Percentiles rank a stretch among this genome's conserved stretches.
Conservation (phyloP, 2,888 invertebrate genomes). For the Neelides folsomi region DNA sequence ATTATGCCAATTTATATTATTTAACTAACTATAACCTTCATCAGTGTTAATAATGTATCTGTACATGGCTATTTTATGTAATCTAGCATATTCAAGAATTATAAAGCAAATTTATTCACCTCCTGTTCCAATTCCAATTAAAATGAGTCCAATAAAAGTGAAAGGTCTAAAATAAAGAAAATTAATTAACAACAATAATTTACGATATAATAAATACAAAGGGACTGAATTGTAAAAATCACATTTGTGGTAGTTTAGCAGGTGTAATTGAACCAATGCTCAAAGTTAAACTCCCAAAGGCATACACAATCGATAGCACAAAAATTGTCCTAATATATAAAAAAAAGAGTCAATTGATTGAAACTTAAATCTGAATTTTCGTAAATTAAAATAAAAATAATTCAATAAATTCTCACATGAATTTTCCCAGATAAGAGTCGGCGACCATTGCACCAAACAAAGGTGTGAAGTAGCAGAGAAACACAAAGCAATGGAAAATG, state of each 20-base stretch:
- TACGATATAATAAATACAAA: not conserved
- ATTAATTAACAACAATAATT: not conserved
- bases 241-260: constrained; percentile 18
- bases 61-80: too few species aligned
- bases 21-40: too few species aligned
- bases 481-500: constrained; percentile 43
- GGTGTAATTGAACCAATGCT: constrained; percentile 46
- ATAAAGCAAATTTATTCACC: constrained; percentile 33
- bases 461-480: constrained; percentile 44
- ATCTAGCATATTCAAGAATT: too few species aligned
- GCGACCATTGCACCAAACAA: constrained; percentile 44
- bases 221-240: not conserved
- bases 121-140: constrained; percentile 54
- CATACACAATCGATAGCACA: constrained; percentile 75
- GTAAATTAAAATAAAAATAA: too few species aligned
- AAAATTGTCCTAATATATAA: constrained; percentile 58
- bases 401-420: constrained; percentile 37
- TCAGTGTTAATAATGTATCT: too few species aligned
- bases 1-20: too few species aligned
- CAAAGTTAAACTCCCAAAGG: constrained; percentile 64
- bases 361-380: constrained; percentile 17
- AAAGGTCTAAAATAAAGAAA: constrained; percentile 39
- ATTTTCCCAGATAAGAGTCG: constrained; percentile 45
- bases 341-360: too few species aligned
- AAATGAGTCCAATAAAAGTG: constrained; percentile 51